Conservation (phyloP, 1,140 invertebrate genomes). For the Euschistus heros region DNA sequence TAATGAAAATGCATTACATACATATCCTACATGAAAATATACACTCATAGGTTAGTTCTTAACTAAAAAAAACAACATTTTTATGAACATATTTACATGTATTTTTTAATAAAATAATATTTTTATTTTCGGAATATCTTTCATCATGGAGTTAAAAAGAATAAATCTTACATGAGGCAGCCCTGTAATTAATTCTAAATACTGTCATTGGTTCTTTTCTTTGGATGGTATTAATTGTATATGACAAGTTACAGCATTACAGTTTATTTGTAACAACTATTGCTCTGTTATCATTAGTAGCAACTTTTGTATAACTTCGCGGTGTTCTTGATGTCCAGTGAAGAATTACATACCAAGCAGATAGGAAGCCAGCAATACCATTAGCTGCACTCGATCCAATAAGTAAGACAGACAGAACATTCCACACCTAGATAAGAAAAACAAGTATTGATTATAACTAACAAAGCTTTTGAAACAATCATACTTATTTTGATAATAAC, state of each 20-base stretch:
- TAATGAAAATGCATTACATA: too few species aligned
- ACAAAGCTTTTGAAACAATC: too few species aligned
- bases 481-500: too few species aligned
- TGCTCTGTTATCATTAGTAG: slow-evolving; percentile 33
- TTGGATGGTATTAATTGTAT: background rate
- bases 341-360: slow-evolving; percentile 39
- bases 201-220: background rate
- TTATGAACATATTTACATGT: too few species aligned
- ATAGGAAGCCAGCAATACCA: slow-evolving; percentile 36
- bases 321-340: slow-evolving; percentile 39
- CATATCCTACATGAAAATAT: too few species aligned
- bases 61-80: too few species aligned
- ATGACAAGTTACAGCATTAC: background rate
- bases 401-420: slow-evolving; percentile 37
- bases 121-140: too few species aligned
- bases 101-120: too few species aligned
- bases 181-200: background rate
- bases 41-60: too few species aligned
- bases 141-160: too few species aligned
- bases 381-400: slow-evolving; percentile 39
- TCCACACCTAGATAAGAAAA: slow-evolving; percentile 27
- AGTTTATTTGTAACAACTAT: slow-evolving; percentile 31
- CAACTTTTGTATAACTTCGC: slow-evolving; percentile 39
- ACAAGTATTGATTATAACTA: too few species aligned
- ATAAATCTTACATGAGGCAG: slow-evolving; percentile 12